A percentile compares a stretch with the other conserved stretches of the same genome.
phyloP scores from a whole-genome alignment of 2,888 invertebrate genomes.

The Liopterus haemorrhoidalis region DNA sequence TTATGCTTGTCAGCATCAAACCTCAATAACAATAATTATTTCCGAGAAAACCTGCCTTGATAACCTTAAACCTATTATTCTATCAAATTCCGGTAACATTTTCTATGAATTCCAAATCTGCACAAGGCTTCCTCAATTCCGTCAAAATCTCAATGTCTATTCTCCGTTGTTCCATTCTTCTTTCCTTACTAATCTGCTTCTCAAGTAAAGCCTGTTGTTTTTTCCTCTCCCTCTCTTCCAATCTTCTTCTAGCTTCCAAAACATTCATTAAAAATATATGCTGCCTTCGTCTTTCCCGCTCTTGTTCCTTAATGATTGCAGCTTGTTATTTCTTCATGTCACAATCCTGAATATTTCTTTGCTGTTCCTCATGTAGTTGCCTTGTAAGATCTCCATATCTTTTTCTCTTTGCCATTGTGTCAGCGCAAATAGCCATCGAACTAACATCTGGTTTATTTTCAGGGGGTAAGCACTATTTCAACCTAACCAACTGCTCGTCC shows the following conservation, averaged over 20 bases:
- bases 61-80: slow-evolving; percentile 74
- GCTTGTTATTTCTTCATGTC: slow-evolving; percentile 87
- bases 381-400: slow-evolving; percentile 81
- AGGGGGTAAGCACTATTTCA: too few species aligned
- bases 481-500: too few species aligned
- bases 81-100: slow-evolving; percentile 62
- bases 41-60: slow-evolving; percentile 87
- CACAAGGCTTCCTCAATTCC: slow-evolving; percentile 77
- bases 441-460: too few species aligned
- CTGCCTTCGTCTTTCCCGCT: slow-evolving; percentile 81
- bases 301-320: slow-evolving; percentile 86
- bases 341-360: slow-evolving; percentile 83
- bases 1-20: too few species aligned
- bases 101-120: slow-evolving; percentile 80
- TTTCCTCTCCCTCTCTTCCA: slow-evolving; percentile 77
- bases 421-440: too few species aligned
- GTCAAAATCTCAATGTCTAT: slow-evolving; percentile 62
- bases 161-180: slow-evolving; percentile 67
- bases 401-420: slow-evolving; percentile 81
- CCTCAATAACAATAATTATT: slow-evolving; percentile 92
- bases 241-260: slow-evolving; percentile 76
- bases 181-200: slow-evolving; percentile 77
- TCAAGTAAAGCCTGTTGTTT: slow-evolving; percentile 76
- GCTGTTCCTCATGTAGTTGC: slow-evolving; percentile 76
- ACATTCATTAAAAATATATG: slow-evolving; percentile 86